phyloP scores from a whole-genome alignment of 2,797 vertebrate genomes.

The Mionectes olivaceus region DNA sequence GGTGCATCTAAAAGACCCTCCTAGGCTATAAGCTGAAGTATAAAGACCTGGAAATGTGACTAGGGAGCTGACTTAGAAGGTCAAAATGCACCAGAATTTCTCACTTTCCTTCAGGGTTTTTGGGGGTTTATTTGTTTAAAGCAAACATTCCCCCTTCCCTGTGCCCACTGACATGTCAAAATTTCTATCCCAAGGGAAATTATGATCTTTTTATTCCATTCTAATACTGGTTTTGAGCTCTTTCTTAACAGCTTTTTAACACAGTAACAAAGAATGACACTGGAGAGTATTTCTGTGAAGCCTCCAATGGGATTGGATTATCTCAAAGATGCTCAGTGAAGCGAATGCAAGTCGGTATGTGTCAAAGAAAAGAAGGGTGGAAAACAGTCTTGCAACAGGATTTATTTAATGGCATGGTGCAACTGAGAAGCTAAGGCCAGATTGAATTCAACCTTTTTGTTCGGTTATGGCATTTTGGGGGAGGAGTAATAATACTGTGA shows the following conservation, averaged over 20 bases:
- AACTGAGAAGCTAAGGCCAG: not conserved
- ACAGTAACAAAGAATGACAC: constrained; percentile 87
- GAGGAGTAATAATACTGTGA: not conserved
- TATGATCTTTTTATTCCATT: not conserved
- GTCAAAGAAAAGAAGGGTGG: not conserved
- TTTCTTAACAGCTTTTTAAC: constrained; percentile 86
- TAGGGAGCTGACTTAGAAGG: not conserved
- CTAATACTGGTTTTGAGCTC: constrained; percentile 10
- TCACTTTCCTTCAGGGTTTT: not conserved
- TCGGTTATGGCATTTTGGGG: not conserved
- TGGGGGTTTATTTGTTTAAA: not conserved
- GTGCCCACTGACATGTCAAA: not conserved
- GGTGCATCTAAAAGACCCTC: not conserved
- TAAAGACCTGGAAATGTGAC: not conserved
- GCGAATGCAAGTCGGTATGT: constrained; percentile 89
- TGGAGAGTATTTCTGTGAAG: constrained; percentile 91
- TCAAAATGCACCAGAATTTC: not conserved
- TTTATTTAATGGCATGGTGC: not conserved
- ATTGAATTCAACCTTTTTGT: not conserved
- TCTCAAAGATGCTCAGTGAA: constrained; percentile 87
- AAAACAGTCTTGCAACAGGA: not conserved
- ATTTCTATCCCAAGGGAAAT: not conserved
- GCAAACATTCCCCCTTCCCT: not conserved
- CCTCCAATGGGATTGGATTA: constrained; percentile 86
- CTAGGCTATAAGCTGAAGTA: not conserved